Percentiles rank a stretch among this genome's conserved stretches.
Conservation (phyloP, 2,888 invertebrate species). For the Apotomis betuletana region DNA sequence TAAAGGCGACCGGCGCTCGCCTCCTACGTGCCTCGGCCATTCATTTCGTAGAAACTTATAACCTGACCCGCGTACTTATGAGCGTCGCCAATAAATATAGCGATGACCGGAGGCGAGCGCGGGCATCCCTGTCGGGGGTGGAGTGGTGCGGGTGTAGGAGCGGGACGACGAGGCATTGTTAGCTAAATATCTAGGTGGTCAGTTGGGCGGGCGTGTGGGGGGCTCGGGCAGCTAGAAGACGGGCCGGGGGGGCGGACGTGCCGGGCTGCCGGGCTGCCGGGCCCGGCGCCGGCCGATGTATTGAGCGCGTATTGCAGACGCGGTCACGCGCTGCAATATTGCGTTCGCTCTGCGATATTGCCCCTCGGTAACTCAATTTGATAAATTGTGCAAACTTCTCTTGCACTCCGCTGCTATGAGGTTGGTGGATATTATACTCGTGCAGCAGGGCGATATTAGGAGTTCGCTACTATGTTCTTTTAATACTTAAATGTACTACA, state of each 20-base stretch:
- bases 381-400: slow-evolving; percentile 81
- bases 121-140: slow-evolving; percentile 67
- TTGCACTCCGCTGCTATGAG: slow-evolving; percentile 69
- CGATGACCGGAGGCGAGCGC: slow-evolving; percentile 77
- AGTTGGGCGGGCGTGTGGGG: slow-evolving; percentile 60
- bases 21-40: slow-evolving; percentile 81
- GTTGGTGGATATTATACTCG: slow-evolving; percentile 58
- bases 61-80: slow-evolving; percentile 84
- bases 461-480: neutral
- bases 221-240: slow-evolving; percentile 45
- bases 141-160: slow-evolving; percentile 55
- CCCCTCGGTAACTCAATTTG: slow-evolving; percentile 83
- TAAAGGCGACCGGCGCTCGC: slow-evolving; percentile 71
- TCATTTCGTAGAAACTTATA: slow-evolving; percentile 83
- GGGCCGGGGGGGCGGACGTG: slow-evolving; percentile 75
- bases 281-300: slow-evolving; percentile 82
- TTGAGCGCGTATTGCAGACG: slow-evolving; percentile 84
- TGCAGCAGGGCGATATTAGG: slow-evolving; percentile 7
- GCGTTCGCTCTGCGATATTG: slow-evolving; percentile 82
- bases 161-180: slow-evolving; percentile 79
- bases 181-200: slow-evolving; percentile 84
- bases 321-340: slow-evolving; percentile 84
- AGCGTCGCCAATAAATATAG: slow-evolving; percentile 84
- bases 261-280: slow-evolving; percentile 73
- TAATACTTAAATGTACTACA: neutral